A percentile compares a stretch with the other conserved stretches of the same genome.
Conservation (phyloP, 2,888 invertebrate genomes). For the Bombyx huttoni region DNA sequence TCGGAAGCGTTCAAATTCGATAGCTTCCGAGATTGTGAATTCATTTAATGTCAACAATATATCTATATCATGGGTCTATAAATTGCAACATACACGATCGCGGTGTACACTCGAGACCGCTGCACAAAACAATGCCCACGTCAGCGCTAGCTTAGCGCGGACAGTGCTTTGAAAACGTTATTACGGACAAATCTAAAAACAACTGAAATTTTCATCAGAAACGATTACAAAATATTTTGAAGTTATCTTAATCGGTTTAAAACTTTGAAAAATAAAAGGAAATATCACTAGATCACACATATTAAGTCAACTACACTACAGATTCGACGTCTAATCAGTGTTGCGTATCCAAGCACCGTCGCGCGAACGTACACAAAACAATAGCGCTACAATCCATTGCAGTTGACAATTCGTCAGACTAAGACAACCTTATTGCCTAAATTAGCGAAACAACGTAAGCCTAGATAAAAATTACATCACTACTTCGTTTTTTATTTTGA, state of each 20-base stretch:
- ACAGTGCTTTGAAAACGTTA: neutral
- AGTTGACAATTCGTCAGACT: neutral
- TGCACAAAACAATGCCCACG: neutral
- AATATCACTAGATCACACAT: no score
- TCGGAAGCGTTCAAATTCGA: neutral
- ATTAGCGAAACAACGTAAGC: constrained; percentile 36
- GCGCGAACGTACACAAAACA: neutral
- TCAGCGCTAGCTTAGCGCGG: neutral
- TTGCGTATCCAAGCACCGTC: neutral
- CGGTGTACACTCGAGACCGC: neutral
- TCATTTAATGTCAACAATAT: neutral
- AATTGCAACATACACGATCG: no score
- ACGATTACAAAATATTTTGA: no score
- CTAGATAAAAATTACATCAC: constrained; percentile 39
- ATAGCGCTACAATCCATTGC: neutral
- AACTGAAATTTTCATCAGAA: no score
- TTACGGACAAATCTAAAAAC: no score
- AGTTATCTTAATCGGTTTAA: no score
- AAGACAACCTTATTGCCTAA: constrained; percentile 10
- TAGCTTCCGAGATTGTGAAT: neutral
- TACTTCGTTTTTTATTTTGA: constrained; percentile 45
- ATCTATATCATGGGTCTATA: neutral
- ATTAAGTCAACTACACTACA: no score
- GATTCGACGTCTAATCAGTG: neutral
- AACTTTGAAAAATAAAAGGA: no score